phyloP scores from a whole-genome alignment of 2,113 vertebrate species.

The Athene cunicularia region DNA sequence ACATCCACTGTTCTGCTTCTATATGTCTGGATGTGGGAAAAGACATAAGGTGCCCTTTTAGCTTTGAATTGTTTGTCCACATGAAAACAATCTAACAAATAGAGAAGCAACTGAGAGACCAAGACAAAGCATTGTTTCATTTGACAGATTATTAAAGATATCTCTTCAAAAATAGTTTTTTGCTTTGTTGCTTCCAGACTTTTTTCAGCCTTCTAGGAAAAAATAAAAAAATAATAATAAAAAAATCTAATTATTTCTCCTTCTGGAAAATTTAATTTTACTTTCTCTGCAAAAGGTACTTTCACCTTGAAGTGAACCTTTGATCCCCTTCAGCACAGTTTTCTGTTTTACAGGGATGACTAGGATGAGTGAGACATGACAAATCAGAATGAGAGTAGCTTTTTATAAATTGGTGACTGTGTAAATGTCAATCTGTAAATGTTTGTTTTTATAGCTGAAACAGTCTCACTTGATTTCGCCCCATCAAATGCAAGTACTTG shows the following conservation, averaged over 20 bases:
- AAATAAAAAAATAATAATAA: no score
- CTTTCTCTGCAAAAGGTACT: background rate
- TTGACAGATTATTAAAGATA: background rate
- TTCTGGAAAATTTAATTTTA: background rate
- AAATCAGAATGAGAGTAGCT: conserved; percentile 30
- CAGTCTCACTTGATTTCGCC: conserved; percentile 43
- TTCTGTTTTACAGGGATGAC: background rate
- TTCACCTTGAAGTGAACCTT: conserved; percentile 7
- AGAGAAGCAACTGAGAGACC: background rate
- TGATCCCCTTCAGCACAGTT: background rate
- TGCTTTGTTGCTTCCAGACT: background rate
- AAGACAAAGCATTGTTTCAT: background rate
- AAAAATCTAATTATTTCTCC: background rate
- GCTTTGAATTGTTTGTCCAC: background rate
- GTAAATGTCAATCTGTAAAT: conserved; percentile 58
- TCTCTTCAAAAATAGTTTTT: background rate
- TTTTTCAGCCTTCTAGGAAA: background rate
- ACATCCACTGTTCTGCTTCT: background rate
- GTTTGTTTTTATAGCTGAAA: conserved; percentile 50
- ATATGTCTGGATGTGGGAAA: background rate
- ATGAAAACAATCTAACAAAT: background rate
- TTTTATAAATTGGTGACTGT: conserved; percentile 40
- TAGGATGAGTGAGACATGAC: background rate
- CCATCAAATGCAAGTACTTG: conserved; percentile 44
- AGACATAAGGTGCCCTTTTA: conserved; percentile 12